phyloP scores from a whole-genome alignment of 1,140 invertebrate genomes.

The Archivesica marissinica region DNA sequence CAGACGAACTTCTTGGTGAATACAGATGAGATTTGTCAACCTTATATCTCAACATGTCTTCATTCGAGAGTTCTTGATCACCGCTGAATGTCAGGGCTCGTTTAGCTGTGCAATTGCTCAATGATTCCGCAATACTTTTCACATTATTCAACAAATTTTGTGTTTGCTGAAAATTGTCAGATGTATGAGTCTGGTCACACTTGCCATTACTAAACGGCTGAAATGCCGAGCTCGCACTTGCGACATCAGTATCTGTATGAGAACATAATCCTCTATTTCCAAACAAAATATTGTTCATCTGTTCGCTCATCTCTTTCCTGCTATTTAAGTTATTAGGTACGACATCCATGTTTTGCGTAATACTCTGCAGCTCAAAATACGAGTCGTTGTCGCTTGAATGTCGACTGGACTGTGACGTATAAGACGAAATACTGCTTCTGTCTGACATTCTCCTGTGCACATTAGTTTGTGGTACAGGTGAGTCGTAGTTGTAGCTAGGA shows the following conservation, averaged over 20 bases:
- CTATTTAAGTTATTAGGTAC: not conserved
- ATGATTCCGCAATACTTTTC: slow-evolving; percentile 45
- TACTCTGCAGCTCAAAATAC: slow-evolving; percentile 33
- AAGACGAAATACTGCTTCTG: slow-evolving; percentile 49
- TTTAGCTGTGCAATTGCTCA: slow-evolving; percentile 39
- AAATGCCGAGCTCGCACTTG: slow-evolving; percentile 15
- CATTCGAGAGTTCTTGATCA: not conserved
- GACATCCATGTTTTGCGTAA: slow-evolving; percentile 22
- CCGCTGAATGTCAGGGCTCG: slow-evolving; percentile 39
- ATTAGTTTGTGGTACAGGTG: not conserved
- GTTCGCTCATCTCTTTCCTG: not conserved
- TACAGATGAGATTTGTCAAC: slow-evolving; percentile 30
- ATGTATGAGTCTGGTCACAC: not conserved
- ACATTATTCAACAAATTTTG: slow-evolving; percentile 56
- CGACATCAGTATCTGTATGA: not conserved
- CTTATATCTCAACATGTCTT: slow-evolving; percentile 30
- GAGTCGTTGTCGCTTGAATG: slow-evolving; percentile 42
- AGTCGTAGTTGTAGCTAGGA: not conserved
- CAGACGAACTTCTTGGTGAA: not conserved
- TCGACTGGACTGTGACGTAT: slow-evolving; percentile 40
- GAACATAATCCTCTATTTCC: not conserved
- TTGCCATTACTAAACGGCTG: slow-evolving; percentile 40
- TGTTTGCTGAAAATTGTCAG: slow-evolving; percentile 26
- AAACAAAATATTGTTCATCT: not conserved
- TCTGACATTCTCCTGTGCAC: slow-evolving; percentile 19